These are phyloP conservation scores for Alsophila aescularia DNA, from an alignment of 2,888 invertebrate genomes.

Conservation along the genomic window DNA sequence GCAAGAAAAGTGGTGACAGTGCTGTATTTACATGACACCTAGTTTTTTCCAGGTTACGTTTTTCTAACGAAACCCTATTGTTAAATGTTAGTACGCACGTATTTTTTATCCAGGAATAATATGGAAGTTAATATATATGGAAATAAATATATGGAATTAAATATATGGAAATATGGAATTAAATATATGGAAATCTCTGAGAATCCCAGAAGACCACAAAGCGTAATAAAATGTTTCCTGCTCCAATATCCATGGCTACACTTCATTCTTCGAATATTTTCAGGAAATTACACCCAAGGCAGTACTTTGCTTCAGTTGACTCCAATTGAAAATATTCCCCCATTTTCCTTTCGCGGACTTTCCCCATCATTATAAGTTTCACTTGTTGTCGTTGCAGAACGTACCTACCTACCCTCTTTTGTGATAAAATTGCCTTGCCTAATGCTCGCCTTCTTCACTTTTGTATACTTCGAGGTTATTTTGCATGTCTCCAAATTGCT, in stretches of 20 bases:
- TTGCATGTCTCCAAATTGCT: constrained; percentile 15
- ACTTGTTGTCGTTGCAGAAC: constrained; percentile 41
- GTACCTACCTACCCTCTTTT: constrained; percentile 23
- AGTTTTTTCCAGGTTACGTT: too few species aligned
- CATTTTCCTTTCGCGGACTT: constrained; percentile 37
- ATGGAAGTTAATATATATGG: too few species aligned
- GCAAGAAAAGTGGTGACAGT: too few species aligned
- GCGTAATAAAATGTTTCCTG: background rate
- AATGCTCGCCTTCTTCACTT: constrained; percentile 28
- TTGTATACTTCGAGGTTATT: constrained; percentile 27
- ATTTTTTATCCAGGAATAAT: too few species aligned
- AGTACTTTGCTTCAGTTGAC: constrained; percentile 25
- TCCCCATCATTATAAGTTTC: constrained; percentile 49
- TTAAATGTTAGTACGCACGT: too few species aligned
- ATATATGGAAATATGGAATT: too few species aligned
- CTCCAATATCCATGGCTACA: background rate
- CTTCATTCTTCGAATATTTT: constrained; percentile 7
- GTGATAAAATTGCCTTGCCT: constrained; percentile 40
- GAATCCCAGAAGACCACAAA: background rate
- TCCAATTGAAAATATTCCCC: constrained; percentile 31
- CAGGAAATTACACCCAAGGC: constrained; percentile 28
- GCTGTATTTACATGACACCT: too few species aligned
- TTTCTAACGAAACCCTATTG: too few species aligned
- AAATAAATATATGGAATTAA: too few species aligned
- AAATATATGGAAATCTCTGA: background rate